Base-by-base conservation (phyloP, 1,140 invertebrate species). In the Planococcus citri region DNA sequence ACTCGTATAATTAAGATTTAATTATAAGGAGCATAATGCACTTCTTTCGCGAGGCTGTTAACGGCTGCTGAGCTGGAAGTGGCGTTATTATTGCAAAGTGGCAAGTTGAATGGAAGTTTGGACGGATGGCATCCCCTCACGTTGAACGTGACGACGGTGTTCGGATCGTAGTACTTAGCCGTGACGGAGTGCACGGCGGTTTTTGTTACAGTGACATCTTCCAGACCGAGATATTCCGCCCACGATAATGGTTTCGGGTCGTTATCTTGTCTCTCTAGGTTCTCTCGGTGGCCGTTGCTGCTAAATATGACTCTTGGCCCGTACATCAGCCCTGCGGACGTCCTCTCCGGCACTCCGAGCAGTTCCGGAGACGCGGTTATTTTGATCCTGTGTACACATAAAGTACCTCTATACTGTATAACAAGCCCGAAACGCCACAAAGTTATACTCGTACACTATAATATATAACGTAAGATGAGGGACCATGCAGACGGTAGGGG, bases 61-160 rank as follows among this genome's bases (percentile, higher is more conserved):
- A 58, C 21, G 51, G 51, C 60, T 3, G 17, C 6, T 1, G 10
- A 17, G 27, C 2, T 20, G 9, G 12, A 24, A 10, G 17, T 29
- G 20, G 60, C 38, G 21, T 12, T 27, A 25, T 51, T 29, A 12
- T 58, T 41, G 51, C 73, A 74, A 12, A 70, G 69, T 9, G 72
- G 68, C 38, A 74, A 67, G 68, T 74, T 68, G 69, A 73, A 73
- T 27, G 73, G 73, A 70, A 74, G 25, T 25, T 60, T 29, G 1
- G 73, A 38, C n/a, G 73, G 73, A 29, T 71, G 72, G 68, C 73
- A 74, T 22, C 73, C 73, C 12, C 60, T 69, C 9, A 74, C 61
- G 14, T 69, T 72, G 57, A 73, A 74, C 24, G 73, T 74, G 41
- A 74, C 70, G 4, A 74, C 69, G 24, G 72, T 73, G 38, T 74